Evolutionary conservation across 92 coral and sea anemone species (phyloP), one percentile per base, ranked within the genome.

Genomic region (Paragorgia papillata): DNA sequence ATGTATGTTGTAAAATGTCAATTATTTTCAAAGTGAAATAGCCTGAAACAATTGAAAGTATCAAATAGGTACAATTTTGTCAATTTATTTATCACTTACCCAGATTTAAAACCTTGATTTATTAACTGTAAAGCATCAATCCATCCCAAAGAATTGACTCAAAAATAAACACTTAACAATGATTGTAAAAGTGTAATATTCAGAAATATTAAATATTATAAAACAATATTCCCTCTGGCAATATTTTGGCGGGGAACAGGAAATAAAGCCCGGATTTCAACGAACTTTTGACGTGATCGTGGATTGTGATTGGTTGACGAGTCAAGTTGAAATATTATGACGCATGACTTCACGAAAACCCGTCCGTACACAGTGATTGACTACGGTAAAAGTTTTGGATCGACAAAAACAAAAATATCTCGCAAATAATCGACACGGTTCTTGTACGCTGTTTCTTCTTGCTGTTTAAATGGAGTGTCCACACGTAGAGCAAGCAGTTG

Each of bases 401-500:
- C 49, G 27, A 14, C 37, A 18, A 8, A 0, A 25, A 13, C 18
- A 68, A 35, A 80, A 84, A 54, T 69, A 75, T 66, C 69, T 51
- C 88, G 70, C 73, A 64, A 21, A 41, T 71, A 41, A 65, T 53
- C 27, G n/a, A n/a, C 31, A 68, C 58, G 19, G 28, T 14, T 71
- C 27, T 22, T n/a, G 51, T 55, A 29, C 35, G 15, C 58, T 20
- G 51, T 33, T 9, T 6, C 32, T 1, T 3, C 54, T 71, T 55
- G 2, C 1, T 33, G 10, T 24, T 57, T 35, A 0, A 27, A 95
- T 95, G 99, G 99, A 95, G 88, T 95, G 99, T 56, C 84, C 96
- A 65, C 99, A 95, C 80, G 49, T 95, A 31, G 87, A 87, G 21
- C 88, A 95, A 76, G 89, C 95, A 32, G 99, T 95, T 4, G 85